Base-by-base conservation (phyloP, 2,888 invertebrate species). In the Agrochola lychnidis region DNA sequence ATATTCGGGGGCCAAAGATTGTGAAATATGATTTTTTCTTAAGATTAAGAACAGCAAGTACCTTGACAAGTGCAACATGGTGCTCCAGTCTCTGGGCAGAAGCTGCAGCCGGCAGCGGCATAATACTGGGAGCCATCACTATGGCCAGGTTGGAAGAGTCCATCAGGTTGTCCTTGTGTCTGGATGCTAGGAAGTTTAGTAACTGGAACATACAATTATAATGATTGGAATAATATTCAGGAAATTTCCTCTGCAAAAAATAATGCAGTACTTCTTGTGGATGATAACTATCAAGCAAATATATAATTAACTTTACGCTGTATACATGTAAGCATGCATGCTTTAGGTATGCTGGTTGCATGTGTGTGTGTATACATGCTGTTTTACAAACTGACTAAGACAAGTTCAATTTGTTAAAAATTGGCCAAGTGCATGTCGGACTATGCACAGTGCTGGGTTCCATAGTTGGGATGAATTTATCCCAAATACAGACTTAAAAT, bases 111-210 rank as follows among this genome's bases (percentile, higher is more conserved):
- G 98, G 97, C 19, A 98, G 94, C 0, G 98, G 98, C 98, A 99
- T 98, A 71, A 99, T 97, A 90, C 98, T 98, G 0, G 99, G 99
- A 0, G 98, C 98, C 92, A 99, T 96, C 48, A 99, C 98, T 85
- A 99, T 98, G 2, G 99, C 98, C 83, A 99, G 95, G 95, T 99
- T 99, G 71, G 98, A 97, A 0, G 97, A 95, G 87, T 98, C 97
- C 99, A 99, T 99, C 93, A 98, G 98, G 93, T 99, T 99, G 69
- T 97, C 96, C 69, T 97, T 97, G 70, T 98, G 97, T 89, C 97
- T 97, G 51, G 97, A 95, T 12, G 98, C 97, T 51, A 99, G 97
- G 89, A 97, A 97, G 87, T 97, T 97, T 66, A 99, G 94, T 90
- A 98, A 97, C 97, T 98, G 92, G 75, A 97, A 80, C 30, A 73